Percentiles rank a stretch among this genome's conserved stretches.
phyloP scores from a whole-genome alignment of 2,797 vertebrate species.

The Sylvia borin region DNA sequence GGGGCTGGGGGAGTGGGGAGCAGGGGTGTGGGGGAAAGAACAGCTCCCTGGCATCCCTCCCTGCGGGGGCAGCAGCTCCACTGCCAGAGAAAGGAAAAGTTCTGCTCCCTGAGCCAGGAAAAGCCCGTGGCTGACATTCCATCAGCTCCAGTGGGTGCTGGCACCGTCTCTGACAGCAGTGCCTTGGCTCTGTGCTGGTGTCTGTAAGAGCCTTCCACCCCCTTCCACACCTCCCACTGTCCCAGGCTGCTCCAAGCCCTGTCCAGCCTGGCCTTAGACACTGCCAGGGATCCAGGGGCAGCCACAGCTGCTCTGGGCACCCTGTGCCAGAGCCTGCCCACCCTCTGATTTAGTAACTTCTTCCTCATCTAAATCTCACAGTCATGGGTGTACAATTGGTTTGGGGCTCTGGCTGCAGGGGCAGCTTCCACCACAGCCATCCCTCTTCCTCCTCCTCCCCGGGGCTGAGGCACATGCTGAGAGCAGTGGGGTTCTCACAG shows the following conservation, averaged over 20 bases:
- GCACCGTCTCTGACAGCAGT: neutral
- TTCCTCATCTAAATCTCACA: neutral
- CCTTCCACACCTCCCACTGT: accelerated
- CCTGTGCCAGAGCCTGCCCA: neutral
- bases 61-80: neutral
- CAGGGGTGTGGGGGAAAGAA: neutral
- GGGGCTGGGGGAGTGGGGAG: neutral
- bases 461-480: neutral
- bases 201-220: neutral
- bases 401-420: neutral
- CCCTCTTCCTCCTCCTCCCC: neutral
- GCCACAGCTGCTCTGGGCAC: neutral
- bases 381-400: neutral
- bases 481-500: accelerated
- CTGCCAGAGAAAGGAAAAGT: neutral
- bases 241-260: neutral
- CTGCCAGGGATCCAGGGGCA: neutral
- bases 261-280: accelerated
- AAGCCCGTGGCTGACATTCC: neutral
- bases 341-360: neutral
- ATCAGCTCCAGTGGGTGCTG: neutral
- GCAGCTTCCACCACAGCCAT: accelerated
- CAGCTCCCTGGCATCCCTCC: neutral
- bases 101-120: neutral
- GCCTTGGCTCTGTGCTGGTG: neutral